Base-by-base conservation (phyloP, 2,797 vertebrate species). In the Somateria mollissima region DNA sequence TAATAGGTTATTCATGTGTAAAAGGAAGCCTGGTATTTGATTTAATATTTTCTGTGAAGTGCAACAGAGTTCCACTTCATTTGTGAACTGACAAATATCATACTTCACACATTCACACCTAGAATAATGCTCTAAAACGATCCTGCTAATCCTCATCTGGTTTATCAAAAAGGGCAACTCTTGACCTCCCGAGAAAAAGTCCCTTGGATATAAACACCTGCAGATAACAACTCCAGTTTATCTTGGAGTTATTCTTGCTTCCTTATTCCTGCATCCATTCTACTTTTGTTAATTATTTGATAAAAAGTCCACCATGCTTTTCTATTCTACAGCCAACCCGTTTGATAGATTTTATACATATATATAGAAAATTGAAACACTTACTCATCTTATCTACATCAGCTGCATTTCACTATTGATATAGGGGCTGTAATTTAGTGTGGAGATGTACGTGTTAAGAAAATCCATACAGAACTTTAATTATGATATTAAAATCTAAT, bases 401-500 rank as follows among this genome's bases (percentile, higher is more conserved):
- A 65, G 51, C 57, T 84, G 13, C 51, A 76, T 93, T 96, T 92
- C 80, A 86, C 30, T 95, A 85, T 79, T 70, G 96, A 86, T 87
- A 74, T 39, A 93, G 53, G 92, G 85, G 74, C 34, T 80, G 65
- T 57, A 94, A 70, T 94, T 86, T 79, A 87, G 49, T 53, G 43
- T 78, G 37, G 65, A 67, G 93, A 94, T 64, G 75, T 95, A 81
- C 73, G 87, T 92, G 56, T 79, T 89, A 93, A 94, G 89, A 89
- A 92, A 96, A 93, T 97, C 75, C 64, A 83, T 93, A 94, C 36
- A 86, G 77, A 73, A 74, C 32, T 95, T 88, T 43, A 97, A 95
- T 96, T 96, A 88, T 76, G 83, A 89, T 94, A 95, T 95, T 84
- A 96, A 96, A 92, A 92, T 70, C 43, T 67, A 79, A 94, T 75